Evolutionary conservation across 1,140 invertebrate species (phyloP).

Genomic region (Heliconius hermathena): DNA sequence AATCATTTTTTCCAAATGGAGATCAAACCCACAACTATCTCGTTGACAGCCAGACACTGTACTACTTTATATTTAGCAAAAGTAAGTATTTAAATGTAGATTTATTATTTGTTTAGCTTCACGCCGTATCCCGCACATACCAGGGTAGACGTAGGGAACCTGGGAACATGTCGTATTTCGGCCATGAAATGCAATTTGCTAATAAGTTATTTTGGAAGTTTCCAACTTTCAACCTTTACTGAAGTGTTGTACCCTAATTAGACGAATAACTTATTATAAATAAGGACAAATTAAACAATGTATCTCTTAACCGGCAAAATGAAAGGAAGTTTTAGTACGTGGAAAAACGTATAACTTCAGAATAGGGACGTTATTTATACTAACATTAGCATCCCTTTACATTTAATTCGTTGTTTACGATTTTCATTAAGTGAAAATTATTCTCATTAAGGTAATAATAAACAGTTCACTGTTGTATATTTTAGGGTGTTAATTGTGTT

Average conservation of each 20-base stretch:
- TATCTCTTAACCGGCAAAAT: constrained; percentile 11
- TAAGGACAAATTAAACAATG: constrained; percentile 13
- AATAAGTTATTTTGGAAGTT: neutral
- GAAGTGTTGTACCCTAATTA: neutral
- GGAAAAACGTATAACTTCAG: neutral
- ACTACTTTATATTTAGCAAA: too few species aligned
- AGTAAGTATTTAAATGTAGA: too few species aligned
- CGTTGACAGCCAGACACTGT: too few species aligned
- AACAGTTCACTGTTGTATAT: constrained; percentile 1
- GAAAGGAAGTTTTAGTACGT: constrained; percentile 6
- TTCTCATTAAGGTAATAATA: neutral
- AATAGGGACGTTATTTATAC: constrained; percentile 18
- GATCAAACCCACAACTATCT: too few species aligned
- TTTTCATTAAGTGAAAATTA: constrained; percentile 12
- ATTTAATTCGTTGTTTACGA: constrained; percentile 15
- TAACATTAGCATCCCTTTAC: constrained; percentile 14
- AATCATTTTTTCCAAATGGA: too few species aligned
- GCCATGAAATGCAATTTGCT: neutral
- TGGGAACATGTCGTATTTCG: neutral
- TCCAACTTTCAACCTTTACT: constrained; percentile 4
- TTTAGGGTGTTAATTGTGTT: neutral
- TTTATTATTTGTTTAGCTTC: too few species aligned
- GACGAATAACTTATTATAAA: neutral
- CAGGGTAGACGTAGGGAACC: neutral
- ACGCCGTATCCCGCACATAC: too few species aligned